Percentiles rank a stretch among this genome's conserved stretches.
These are phyloP conservation scores for Dermatemys mawii DNA, from an alignment of 2,113 vertebrate species.

Conservation along the genomic window DNA sequence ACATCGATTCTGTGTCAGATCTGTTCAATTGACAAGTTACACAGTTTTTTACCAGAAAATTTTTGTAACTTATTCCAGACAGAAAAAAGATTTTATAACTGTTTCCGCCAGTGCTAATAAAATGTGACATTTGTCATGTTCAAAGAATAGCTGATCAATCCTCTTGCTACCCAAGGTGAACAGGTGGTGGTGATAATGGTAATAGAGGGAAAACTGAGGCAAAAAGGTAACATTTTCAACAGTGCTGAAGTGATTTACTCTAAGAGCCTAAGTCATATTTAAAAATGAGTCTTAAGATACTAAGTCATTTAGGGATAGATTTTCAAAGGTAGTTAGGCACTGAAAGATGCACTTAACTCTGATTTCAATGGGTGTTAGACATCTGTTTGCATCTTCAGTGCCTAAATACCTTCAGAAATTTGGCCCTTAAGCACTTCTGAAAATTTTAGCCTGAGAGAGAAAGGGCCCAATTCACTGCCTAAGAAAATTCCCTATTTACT, in stretches of 20 bases:
- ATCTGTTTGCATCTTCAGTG: neutral
- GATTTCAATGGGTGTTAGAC: neutral
- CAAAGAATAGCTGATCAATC: neutral
- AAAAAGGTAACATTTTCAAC: neutral
- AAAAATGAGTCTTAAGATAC: accelerated
- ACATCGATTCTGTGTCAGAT: neutral
- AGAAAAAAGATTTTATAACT: neutral
- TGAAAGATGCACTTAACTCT: neutral
- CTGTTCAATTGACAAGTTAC: neutral
- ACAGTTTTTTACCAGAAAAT: neutral
- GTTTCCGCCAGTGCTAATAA: neutral
- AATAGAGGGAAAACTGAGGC: neutral
- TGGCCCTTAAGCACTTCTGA: neutral
- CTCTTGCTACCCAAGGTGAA: neutral
- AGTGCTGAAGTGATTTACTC: neutral
- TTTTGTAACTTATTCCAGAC: neutral
- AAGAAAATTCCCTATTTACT: neutral
- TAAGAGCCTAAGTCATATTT: neutral
- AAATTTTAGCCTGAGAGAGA: neutral
- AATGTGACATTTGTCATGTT: neutral
- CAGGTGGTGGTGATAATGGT: neutral
- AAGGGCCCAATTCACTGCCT: neutral
- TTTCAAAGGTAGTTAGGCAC: neutral
- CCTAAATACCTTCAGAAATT: neutral
- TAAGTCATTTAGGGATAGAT: neutral